Evolutionary conservation across 2,888 invertebrate species (phyloP).

Genomic region (Scaeva pyrastri): DNA sequence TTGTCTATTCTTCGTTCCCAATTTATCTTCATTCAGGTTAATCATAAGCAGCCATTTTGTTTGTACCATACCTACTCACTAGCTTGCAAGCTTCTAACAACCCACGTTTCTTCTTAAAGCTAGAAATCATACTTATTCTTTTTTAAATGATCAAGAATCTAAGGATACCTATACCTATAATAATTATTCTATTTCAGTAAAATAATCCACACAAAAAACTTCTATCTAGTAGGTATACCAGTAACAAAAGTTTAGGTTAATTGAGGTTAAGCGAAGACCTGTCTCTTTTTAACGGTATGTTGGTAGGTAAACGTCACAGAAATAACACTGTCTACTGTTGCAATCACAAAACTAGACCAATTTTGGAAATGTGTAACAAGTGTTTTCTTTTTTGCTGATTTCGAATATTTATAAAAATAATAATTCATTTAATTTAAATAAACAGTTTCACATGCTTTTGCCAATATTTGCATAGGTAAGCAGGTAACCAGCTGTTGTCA

Average conservation of each 20-base stretch:
- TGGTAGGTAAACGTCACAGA: not conserved
- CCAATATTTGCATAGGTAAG: not conserved
- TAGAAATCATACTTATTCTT: no score
- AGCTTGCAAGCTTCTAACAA: no score
- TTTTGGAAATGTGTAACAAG: not conserved
- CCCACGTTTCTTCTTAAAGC: no score
- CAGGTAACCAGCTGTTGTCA: slow-evolving; percentile 51
- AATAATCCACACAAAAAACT: not conserved
- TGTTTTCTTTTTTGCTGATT: not conserved
- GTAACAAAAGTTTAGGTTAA: slow-evolving; percentile 26
- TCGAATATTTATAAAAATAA: not conserved
- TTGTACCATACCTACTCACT: no score
- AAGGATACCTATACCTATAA: no score
- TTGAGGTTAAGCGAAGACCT: slow-evolving; percentile 68
- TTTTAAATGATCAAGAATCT: no score
- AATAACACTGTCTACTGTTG: not conserved
- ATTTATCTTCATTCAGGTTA: no score
- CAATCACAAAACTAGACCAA: not conserved
- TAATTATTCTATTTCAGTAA: no score
- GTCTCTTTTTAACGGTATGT: no score
- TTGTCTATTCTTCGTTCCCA: no score
- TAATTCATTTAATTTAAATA: not conserved
- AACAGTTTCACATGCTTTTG: slow-evolving; percentile 40
- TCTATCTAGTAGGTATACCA: not conserved
- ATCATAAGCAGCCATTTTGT: no score